These are phyloP conservation scores for Sminthopsis crassicaudata DNA, from an alignment of 2,113 vertebrate genomes.

Conservation along the genomic window DNA sequence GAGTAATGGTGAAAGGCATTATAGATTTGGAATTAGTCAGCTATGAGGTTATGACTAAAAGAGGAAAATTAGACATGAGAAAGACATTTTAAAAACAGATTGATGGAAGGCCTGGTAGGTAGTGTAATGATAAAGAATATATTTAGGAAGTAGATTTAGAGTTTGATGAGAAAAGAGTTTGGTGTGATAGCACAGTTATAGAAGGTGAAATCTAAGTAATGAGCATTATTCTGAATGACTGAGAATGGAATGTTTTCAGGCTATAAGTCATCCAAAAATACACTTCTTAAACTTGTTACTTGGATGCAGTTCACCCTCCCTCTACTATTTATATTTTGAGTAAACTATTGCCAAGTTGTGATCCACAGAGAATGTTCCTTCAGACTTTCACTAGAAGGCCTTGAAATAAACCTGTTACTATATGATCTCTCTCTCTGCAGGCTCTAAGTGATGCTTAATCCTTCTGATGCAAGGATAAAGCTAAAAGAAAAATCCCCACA, in stretches of 20 bases:
- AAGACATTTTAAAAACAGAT: background rate
- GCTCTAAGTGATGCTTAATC: background rate
- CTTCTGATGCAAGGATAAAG: background rate
- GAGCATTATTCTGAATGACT: background rate
- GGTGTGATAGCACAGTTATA: background rate
- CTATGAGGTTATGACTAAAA: background rate
- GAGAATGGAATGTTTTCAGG: background rate
- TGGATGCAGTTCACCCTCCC: background rate
- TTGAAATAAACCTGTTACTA: background rate
- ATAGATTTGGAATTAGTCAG: background rate
- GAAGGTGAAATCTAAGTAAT: background rate
- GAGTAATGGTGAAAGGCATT: background rate
- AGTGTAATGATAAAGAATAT: background rate
- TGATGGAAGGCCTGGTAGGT: background rate
- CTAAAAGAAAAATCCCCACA: background rate
- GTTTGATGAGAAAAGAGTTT: background rate
- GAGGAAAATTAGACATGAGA: background rate
- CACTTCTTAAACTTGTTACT: background rate
- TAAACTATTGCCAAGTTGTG: background rate
- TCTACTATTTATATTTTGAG: background rate
- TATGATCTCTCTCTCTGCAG: background rate
- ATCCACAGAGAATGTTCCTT: background rate
- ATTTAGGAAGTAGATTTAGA: background rate
- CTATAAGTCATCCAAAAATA: background rate
- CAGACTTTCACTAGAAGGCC: background rate